Base-by-base conservation (phyloP, 1,140 invertebrate genomes). In the Orius laevigatus region DNA sequence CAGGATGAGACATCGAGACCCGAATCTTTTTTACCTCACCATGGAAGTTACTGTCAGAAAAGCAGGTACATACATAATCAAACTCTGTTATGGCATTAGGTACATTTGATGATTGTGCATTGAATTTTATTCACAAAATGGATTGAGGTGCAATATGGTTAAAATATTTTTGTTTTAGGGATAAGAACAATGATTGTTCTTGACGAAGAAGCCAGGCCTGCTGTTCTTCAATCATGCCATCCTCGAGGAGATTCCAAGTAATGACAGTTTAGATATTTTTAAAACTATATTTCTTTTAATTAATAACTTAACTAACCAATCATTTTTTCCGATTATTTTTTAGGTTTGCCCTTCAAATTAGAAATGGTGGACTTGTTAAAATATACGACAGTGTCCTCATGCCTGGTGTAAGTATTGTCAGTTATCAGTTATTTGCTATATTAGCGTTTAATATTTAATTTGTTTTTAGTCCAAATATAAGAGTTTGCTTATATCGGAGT, bases 301-400 rank as follows among this genome's bases (percentile, higher is more conserved):
- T 48, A 14, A 15, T 18, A 47, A 18, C 15, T 8, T 16, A 35
- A 19, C 10, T 34, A 14, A 47, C 5, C 32, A 47, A 35, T 15
- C 32, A 39, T n/a, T 14, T 43, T 41, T 15, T 16, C 10, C 5
- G 25, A 4, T 41, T 44, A 35, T 45, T 35, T 50, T 50, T 50
- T 50, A 84, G 83, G 62, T 91, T 93, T 66, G 84, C 81, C 35
- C 66, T 93, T 35, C 81, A 89, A 66, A 82, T 83, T 56, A 73
- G 81, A 55, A 74, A 81, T 19, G 88, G 88, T 20, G 85, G 85
- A 8, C 69, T 92, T 40, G 81, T 92, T 47, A 87, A 87, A 66
- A 82, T 93, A 12, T 86, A 90, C 67, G 89, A 91, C 58, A 85
- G 84, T 34, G 84, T 84, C 33, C 67, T 91, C 43, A 89, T 88